Evolutionary conservation across 1,140 invertebrate genomes (phyloP).

Genomic region (Anastrepha ludens): DNA sequence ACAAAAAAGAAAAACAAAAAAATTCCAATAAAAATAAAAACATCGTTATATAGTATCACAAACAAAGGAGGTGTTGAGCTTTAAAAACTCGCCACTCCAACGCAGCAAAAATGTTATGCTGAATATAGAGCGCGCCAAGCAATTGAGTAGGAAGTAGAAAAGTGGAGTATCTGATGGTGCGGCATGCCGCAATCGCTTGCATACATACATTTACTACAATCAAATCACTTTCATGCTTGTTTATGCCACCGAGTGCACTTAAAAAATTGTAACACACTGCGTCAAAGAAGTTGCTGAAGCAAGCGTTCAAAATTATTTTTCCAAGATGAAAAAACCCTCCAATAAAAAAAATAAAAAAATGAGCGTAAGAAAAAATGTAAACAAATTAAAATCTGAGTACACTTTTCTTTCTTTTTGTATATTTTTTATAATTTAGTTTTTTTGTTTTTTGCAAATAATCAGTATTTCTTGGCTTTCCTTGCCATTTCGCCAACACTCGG

Average conservation of each 20-base stretch:
- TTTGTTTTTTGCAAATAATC: conserved; percentile 12
- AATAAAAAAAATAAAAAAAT: background rate
- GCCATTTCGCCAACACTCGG: background rate
- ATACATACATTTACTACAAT: background rate
- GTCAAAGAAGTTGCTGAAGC: conserved; percentile 39
- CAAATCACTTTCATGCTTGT: conserved; percentile 40
- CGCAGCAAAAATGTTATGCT: conserved; percentile 22
- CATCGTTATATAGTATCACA: background rate
- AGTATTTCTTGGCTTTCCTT: background rate
- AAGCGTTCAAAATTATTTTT: background rate
- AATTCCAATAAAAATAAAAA: background rate
- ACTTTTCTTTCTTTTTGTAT: too few relatives aligned
- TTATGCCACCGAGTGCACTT: conserved; percentile 43
- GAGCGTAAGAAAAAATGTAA: background rate
- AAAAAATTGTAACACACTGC: conserved; percentile 48
- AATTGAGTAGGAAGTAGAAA: background rate
- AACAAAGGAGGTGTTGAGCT: conserved; percentile 43
- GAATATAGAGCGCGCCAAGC: background rate
- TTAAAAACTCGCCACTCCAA: background rate
- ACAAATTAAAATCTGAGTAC: background rate
- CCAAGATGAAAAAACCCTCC: background rate
- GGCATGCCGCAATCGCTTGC: conserved; percentile 24
- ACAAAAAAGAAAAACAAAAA: background rate
- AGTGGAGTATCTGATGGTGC: background rate
- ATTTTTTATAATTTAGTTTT: too few relatives aligned